phyloP scores from a whole-genome alignment of 2,888 invertebrate genomes.

The Furcula furcula region DNA sequence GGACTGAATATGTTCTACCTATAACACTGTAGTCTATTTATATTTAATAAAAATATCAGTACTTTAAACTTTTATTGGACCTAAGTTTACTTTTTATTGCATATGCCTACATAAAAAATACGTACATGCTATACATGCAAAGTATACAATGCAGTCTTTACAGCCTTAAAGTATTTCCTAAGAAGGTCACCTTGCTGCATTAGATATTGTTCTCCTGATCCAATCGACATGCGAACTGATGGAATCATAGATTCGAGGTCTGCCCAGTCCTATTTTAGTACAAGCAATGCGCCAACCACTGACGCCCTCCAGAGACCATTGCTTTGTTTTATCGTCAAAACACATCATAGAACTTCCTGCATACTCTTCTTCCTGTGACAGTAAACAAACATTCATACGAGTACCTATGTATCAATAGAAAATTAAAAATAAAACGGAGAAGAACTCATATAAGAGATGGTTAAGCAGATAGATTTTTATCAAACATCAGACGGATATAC shows the following conservation, averaged over 20 bases:
- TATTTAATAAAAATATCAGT: too few relatives aligned
- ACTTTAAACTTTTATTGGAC: too few relatives aligned
- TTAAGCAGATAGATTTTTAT: too few relatives aligned
- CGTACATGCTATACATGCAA: conserved; percentile 7
- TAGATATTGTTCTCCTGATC: conserved; percentile 89
- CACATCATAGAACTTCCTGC: conserved; percentile 94
- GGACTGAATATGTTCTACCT: too few relatives aligned
- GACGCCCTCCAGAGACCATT: conserved; percentile 91
- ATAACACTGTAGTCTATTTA: too few relatives aligned
- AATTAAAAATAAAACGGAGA: too few relatives aligned
- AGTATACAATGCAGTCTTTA: conserved; percentile 53
- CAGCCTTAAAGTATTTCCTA: conserved; percentile 7
- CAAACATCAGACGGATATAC: too few relatives aligned
- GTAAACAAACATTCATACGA: conserved; percentile 16
- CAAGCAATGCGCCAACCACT: conserved; percentile 94
- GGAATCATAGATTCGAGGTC: conserved; percentile 92
- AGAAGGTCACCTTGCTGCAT: conserved; percentile 67
- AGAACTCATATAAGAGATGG: too few relatives aligned
- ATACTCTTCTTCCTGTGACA: conserved; percentile 94
- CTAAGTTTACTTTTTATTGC: too few relatives aligned
- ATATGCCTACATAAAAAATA: conserved; percentile 1
- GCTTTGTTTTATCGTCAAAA: conserved; percentile 85
- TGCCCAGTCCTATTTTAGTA: conserved; percentile 87
- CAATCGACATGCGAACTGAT: conserved; percentile 92
- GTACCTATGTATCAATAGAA: too few relatives aligned